These are phyloP conservation scores for Endomychus coccineus DNA, from an alignment of 2,888 invertebrate genomes.

Conservation along the genomic window DNA sequence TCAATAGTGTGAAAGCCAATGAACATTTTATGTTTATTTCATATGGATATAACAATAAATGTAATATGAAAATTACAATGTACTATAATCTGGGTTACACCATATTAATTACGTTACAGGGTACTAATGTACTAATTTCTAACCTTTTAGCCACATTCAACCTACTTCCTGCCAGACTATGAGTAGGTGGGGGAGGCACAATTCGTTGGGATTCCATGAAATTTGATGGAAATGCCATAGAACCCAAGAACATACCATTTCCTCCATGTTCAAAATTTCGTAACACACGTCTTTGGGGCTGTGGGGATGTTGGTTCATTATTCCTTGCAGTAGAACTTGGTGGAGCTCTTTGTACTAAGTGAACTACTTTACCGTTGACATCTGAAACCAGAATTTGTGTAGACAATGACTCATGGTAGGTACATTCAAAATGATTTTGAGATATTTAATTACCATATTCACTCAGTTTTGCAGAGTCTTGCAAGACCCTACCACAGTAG, in stretches of 20 bases:
- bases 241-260: slow-evolving; percentile 52
- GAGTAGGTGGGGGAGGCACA: slow-evolving; percentile 46
- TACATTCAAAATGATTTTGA: background rate
- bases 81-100: no score
- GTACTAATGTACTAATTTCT: no score
- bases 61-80: no score
- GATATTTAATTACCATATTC: slow-evolving; percentile 64
- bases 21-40: no score
- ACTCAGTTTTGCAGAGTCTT: slow-evolving; percentile 76
- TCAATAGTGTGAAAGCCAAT: no score
- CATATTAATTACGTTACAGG: no score
- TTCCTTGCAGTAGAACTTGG: slow-evolving; percentile 45
- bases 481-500: slow-evolving; percentile 88
- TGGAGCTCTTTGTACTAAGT: slow-evolving; percentile 83
- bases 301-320: slow-evolving; percentile 28
- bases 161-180: slow-evolving; percentile 47
- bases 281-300: slow-evolving; percentile 28
- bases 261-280: slow-evolving; percentile 38
- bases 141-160: slow-evolving; percentile 45
- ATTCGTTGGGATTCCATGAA: slow-evolving; percentile 43
- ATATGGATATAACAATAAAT: no score
- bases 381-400: slow-evolving; percentile 49
- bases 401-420: no score
- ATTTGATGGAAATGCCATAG: slow-evolving; percentile 52
- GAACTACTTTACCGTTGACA: slow-evolving; percentile 86